These are phyloP conservation scores for Allophyes oxyacanthae DNA, from an alignment of 2,888 invertebrate genomes.

Conservation along the genomic window DNA sequence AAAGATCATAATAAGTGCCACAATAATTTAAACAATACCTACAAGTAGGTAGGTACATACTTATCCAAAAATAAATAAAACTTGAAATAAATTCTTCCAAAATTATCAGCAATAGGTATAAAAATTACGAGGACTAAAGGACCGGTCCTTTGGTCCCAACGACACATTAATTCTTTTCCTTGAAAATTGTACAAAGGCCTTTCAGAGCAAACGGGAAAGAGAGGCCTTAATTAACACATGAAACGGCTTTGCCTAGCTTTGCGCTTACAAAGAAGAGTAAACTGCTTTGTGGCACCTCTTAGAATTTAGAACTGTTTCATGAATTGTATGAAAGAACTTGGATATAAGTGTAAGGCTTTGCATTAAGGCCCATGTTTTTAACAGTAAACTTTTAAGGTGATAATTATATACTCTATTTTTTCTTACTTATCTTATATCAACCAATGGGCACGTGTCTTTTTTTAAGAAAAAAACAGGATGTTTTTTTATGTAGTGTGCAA, in stretches of 20 bases:
- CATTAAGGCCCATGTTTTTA: too few relatives aligned
- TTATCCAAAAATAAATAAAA: too few relatives aligned
- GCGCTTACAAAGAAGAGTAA: conserved; percentile 47
- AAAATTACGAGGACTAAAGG: conserved; percentile 21
- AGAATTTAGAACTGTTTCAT: conserved; percentile 19
- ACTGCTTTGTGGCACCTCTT: conserved; percentile 38
- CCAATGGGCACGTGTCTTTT: too few relatives aligned
- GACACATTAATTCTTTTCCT: conserved; percentile 44
- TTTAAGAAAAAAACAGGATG: too few relatives aligned
- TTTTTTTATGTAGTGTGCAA: too few relatives aligned
- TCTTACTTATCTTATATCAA: too few relatives aligned
- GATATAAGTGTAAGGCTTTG: neutral
- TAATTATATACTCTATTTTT: too few relatives aligned
- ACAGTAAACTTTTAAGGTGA: neutral
- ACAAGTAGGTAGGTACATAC: too few relatives aligned
- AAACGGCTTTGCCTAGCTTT: conserved; percentile 41
- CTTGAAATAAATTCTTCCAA: too few relatives aligned
- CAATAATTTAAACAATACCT: too few relatives aligned
- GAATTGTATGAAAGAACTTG: conserved; percentile 1
- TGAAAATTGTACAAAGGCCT: conserved; percentile 37
- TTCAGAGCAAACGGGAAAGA: conserved; percentile 41
- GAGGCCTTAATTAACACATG: conserved; percentile 59
- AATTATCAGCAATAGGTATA: conserved; percentile 11
- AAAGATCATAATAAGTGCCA: too few relatives aligned
- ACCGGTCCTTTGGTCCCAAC: neutral